Percentiles rank a stretch among this genome's conserved stretches.
Conservation (phyloP, 2,113 vertebrate genomes). For the Natator depressus region DNA sequence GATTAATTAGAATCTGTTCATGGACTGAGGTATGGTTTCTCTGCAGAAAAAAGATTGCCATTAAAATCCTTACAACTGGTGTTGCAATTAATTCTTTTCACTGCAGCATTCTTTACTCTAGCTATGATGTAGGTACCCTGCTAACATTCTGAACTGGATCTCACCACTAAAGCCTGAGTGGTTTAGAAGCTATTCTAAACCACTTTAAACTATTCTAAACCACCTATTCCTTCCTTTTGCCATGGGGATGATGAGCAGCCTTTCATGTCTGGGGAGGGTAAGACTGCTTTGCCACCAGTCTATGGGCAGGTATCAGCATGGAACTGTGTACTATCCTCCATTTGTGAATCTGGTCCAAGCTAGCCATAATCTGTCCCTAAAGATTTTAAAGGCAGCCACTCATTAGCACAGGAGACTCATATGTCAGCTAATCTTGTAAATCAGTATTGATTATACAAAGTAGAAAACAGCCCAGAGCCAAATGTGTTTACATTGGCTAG, state of each 20-base stretch:
- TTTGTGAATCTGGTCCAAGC: not conserved
- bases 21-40: accelerated
- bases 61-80: accelerated
- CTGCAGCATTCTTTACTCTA: not conserved
- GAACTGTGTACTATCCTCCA: not conserved
- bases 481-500: not conserved
- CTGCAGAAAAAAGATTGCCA: not conserved
- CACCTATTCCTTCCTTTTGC: not conserved
- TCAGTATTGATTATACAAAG: conserved; percentile 39
- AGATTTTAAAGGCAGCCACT: not conserved
- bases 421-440: conserved; percentile 43
- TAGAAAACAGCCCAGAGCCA: conserved; percentile 14
- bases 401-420: not conserved
- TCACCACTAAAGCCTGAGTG: not conserved
- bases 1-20: not conserved
- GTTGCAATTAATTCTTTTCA: not conserved
- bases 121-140: not conserved
- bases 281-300: not conserved
- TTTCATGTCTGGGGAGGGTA: not conserved
- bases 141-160: not conserved
- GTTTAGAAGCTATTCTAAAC: not conserved
- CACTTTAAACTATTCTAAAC: too few species aligned
- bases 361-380: not conserved
- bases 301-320: not conserved
- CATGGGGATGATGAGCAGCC: not conserved